phyloP scores from a whole-genome alignment of 2,888 invertebrate genomes.

The Omphaloscelis lunosa region DNA sequence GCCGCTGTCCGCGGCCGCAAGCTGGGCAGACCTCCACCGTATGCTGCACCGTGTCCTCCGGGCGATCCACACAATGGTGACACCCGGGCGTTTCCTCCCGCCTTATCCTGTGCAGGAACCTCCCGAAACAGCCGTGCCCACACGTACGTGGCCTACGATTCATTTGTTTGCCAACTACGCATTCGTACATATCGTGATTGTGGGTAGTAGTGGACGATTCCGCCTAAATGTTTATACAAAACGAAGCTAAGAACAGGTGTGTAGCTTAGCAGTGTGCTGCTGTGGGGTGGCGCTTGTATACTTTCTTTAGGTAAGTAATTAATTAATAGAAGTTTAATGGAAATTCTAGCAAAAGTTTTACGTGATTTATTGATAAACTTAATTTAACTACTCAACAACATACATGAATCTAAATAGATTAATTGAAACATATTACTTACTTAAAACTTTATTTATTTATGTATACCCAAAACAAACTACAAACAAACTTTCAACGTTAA shows the following conservation, averaged over 20 bases:
- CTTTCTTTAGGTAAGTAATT: neutral
- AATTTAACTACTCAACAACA: too few species aligned
- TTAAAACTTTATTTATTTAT: neutral
- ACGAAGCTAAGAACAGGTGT: neutral
- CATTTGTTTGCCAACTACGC: neutral
- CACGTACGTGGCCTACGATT: too few species aligned
- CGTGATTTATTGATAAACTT: conserved; percentile 23
- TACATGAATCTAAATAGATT: neutral
- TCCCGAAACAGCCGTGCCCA: too few species aligned
- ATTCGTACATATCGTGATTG: neutral
- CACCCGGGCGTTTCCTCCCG: too few species aligned
- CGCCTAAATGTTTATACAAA: neutral
- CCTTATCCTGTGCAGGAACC: too few species aligned
- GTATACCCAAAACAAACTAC: neutral
- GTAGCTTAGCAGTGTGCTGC: neutral
- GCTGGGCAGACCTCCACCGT: too few species aligned
- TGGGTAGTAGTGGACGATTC: neutral
- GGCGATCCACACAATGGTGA: too few species aligned
- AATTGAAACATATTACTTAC: neutral
- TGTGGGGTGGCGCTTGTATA: neutral
- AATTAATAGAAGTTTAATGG: neutral
- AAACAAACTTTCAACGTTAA: neutral
- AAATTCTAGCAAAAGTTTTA: neutral
- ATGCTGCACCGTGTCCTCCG: too few species aligned
- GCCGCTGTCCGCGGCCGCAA: too few species aligned